Percentiles rank a stretch among this genome's conserved stretches.
Conservation (phyloP, 1,140 invertebrate genomes). For the Philotrypesis tridentata region DNA sequence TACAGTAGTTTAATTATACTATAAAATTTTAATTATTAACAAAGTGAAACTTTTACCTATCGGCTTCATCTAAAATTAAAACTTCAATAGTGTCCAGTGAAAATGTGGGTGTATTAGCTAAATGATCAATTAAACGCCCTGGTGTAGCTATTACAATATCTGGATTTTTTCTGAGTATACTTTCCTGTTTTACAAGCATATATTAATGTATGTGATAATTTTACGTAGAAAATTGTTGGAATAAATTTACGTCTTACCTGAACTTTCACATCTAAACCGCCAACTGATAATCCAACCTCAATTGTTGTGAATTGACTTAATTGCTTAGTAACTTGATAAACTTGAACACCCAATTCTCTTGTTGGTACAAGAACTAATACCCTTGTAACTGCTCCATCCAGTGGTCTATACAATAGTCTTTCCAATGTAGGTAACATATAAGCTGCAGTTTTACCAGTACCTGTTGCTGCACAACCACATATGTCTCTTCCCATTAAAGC, state of each 20-base stretch:
- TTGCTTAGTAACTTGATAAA: slow-evolving; percentile 94
- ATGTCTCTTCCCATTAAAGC: slow-evolving; percentile 92
- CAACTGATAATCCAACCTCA: slow-evolving; percentile 88
- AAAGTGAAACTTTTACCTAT: slow-evolving; percentile 77
- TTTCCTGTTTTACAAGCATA: slow-evolving; percentile 77
- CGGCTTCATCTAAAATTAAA: slow-evolving; percentile 95
- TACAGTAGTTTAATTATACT: slow-evolving; percentile 44
- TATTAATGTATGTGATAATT: neutral
- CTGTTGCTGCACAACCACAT: slow-evolving; percentile 97
- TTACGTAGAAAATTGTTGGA: neutral
- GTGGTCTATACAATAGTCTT: slow-evolving; percentile 87
- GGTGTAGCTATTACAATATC: slow-evolving; percentile 99
- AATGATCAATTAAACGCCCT: slow-evolving; percentile 96
- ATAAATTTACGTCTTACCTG: slow-evolving; percentile 75
- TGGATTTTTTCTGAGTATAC: slow-evolving; percentile 89
- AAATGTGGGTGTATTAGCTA: slow-evolving; percentile 96
- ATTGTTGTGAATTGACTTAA: slow-evolving; percentile 90
- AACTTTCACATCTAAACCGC: slow-evolving; percentile 94
- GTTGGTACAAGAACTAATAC: slow-evolving; percentile 97
- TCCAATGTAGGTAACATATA: slow-evolving; percentile 99
- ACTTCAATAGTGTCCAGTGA: slow-evolving; percentile 93
- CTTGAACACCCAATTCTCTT: slow-evolving; percentile 95
- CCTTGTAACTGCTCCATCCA: slow-evolving; percentile 81
- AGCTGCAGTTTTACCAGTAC: slow-evolving; percentile 98
- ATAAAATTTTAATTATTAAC: slow-evolving; percentile 48